Evolutionary conservation across 2,888 invertebrate species (phyloP), one percentile per base, ranked within the genome.

Genomic region (Frankliniella intonsa): DNA sequence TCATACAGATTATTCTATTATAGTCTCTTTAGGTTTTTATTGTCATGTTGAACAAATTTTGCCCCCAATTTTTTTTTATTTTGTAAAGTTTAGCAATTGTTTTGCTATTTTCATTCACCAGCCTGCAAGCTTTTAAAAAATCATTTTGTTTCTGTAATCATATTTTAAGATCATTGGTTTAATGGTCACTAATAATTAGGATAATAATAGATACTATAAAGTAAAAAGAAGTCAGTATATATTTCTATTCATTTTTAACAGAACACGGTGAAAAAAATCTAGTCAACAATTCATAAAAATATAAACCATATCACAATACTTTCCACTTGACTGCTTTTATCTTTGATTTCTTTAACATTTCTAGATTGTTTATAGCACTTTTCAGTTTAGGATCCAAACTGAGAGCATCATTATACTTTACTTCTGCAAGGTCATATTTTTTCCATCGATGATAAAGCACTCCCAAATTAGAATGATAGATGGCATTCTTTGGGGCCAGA

Each of bases 381-480:
- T 89, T 90, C 84, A 93, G 90, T 80, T 89, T 88, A 0, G 95
- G 93, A 87, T 96, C 92, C 3, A 96, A 87, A 85, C 90, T 88
- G 81, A 97, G 88, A 19, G 97, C 95, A 86, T 90, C 92, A 85
- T 89, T 89, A 87, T 98, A 98, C 89, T 93, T 92, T 84, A 90
- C 87, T 86, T 93, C 91, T 0, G 97, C 97, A 85, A 91, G 89
- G 10, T 91, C 90, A 83, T 91, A 90, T 88, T 94, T 95, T 84
- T 93, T 93, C 96, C 96, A 97, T 38, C 96, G 92, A 89, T 97
- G 97, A 88, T 97, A 97, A n/a, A 97, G 89, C 27, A 97, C 96
- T 95, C 97, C 97, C 85, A 98, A 90, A 90, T 99, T 98, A 2
- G 95, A 93, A 87, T 94, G 94, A 89, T 95, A 97, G 82, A 95